Evolutionary conservation across 2,113 vertebrate genomes (phyloP).

Genomic region (Prunella himalayana): DNA sequence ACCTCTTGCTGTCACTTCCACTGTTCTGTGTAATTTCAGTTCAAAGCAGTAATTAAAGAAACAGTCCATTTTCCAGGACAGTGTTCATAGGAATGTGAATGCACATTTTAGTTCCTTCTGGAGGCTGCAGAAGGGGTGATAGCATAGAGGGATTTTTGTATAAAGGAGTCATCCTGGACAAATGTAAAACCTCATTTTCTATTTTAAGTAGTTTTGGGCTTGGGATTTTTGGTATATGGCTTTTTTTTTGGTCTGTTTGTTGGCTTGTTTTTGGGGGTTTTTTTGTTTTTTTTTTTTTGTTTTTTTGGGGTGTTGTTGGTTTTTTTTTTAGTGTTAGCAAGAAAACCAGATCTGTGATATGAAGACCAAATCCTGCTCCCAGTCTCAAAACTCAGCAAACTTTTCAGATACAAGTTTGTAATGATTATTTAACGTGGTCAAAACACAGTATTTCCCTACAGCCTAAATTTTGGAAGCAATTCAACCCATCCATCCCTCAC

Average conservation of each 20-base stretch:
- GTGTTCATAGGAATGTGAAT: not conserved
- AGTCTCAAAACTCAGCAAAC: not conserved
- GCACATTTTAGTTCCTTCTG: not conserved
- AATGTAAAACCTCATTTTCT: not conserved
- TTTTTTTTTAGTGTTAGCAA: not conserved
- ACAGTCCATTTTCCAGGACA: not conserved
- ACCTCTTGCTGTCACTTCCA: not conserved
- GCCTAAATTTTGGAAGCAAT: not conserved
- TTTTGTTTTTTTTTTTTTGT: not conserved
- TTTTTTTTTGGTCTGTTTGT: not conserved
- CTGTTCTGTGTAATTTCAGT: not conserved
- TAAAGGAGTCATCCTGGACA: not conserved
- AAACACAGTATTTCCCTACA: not conserved
- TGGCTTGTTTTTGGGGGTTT: not conserved
- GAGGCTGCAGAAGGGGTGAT: not conserved
- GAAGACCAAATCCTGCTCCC: not conserved
- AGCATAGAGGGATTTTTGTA: not conserved
- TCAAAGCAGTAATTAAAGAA: not conserved
- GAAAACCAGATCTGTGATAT: not conserved
- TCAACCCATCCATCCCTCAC: not conserved
- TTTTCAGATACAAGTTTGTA: not conserved
- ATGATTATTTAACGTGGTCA: not conserved
- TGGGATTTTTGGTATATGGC: not conserved
- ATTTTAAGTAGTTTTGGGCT: not conserved
- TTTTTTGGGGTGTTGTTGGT: accelerated